phyloP scores from a whole-genome alignment of 2,888 invertebrate genomes.

The Mythimna loreyi region DNA sequence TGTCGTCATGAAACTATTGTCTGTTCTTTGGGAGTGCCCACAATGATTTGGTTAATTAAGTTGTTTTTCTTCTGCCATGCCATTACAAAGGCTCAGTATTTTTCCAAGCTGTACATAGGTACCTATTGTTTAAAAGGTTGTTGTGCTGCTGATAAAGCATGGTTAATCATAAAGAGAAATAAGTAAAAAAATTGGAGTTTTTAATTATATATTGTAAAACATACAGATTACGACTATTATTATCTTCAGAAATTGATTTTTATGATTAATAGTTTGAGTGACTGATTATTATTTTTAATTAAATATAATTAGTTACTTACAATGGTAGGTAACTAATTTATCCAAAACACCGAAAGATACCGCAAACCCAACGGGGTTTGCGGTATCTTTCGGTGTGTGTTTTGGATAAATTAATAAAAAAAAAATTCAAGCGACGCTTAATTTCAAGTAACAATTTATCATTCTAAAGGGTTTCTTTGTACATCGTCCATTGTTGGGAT shows the following conservation, averaged over 20 bases:
- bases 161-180: no score
- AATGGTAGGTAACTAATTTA: no score
- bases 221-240: no score
- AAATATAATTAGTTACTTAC: no score
- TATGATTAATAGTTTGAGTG: no score
- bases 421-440: neutral
- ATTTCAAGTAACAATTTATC: conserved; percentile 2
- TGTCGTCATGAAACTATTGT: neutral
- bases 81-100: neutral
- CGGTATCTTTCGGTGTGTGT: no score
- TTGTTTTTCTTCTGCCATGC: conserved; percentile 11
- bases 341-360: no score
- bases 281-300: neutral
- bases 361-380: conserved; percentile 1
- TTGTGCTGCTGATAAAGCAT: neutral
- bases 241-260: no score
- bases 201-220: no score
- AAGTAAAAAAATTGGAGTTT: no score
- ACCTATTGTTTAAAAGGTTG: no score
- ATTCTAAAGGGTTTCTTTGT: conserved; percentile 13
- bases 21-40: neutral
- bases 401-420: neutral
- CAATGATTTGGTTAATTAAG: conserved; percentile 1
- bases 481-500: conserved; percentile 12
- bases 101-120: neutral